Evolutionary conservation across 1,140 invertebrate species (phyloP), one percentile per base, ranked within the genome.

Genomic region (Saccostrea cuccullata): DNA sequence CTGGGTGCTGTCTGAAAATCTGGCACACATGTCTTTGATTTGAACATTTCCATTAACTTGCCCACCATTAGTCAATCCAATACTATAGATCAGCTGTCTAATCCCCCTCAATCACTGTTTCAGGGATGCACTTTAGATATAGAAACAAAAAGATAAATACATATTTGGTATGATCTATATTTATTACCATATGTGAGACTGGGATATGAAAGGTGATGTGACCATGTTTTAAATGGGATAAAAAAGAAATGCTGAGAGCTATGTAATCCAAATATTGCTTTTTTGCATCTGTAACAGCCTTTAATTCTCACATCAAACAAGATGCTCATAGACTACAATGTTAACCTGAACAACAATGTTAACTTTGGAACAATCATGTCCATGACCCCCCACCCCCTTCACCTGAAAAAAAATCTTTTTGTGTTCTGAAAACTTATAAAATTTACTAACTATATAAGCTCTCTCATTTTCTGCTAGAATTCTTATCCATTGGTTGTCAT

Each of bases 1-100:
- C 70, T 77, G 70, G 70, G 26, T 77, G 26, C 23, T 77, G 70
- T 77, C 70, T 77, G 70, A 77, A 77, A 77, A 77, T 77, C 70
- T 77, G 70, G 70, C 70, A 77, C 70, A 77, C 30, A 77, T 77
- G 70, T 77, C 70, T 77, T 36, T 77, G 70, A 77, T 77, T 77
- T 77, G 70, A 77, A 77, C 70, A 77, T 77, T 77, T 77, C 70
- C 70, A 77, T 77, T 77, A 77, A 77, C 70, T 77, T 77, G 70
- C 11, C 70, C 30, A 36, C 70, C 70, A 77, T 77, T 77, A 77
- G 70, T 77, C 70, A 77, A 77, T 77, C 70, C 70, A 77, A 77
- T 77, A 77, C 26, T 26, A 30, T 77, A 77, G 70, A 77, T 77
- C 70, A 77, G 70, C 26, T 36, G 70, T 30, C 70, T 77, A 77